Evolutionary conservation across 2,113 vertebrate species (phyloP), one percentile per base, ranked within the genome.

Genomic region (Aegotheles bennettii): DNA sequence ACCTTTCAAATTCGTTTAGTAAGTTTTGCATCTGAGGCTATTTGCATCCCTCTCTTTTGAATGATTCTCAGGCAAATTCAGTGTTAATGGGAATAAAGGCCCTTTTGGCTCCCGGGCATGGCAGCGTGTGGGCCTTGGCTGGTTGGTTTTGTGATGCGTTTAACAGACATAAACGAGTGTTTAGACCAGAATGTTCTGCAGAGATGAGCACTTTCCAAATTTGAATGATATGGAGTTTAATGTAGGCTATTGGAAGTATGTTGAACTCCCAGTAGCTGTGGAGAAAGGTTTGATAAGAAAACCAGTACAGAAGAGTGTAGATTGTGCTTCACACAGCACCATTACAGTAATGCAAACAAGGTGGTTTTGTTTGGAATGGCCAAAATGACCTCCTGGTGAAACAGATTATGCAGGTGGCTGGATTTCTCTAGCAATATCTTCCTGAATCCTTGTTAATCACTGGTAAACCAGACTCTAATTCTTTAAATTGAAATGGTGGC

Each of bases 281-380:
- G 56, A 74, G 60, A 78, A 56, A 50, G 43, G 16, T 11, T 73
- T 74, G 50, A 3, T 57, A 16, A 48, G 51, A 43, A 51, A 65
- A 31, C 5, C 0, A 0, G 9, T 42, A 0, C 43, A 3, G 42
- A 43, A 29, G 69, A 6, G 18, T 81, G 0, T 12, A 0, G 42
- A 0, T 21, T 31, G 38, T 36, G 14, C 21, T 76, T 75, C 36
- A 11, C 6, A 9, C 29, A 15, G 36, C 16, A 9, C 69, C 2
- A 2, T 23, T 87, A 33, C 31, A 43, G 1, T 33, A 48, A 40
- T 29, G 61, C 31, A 48, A 35, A 73, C 13, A 23, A 19, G 50
- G 18, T 48, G 9, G 7, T 4, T 59, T 47, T n/a, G 31, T 7
- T 90, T 48, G 35, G 24, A 57, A 51, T 54, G 70, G 50, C 25